Conservation (phyloP, 2,888 invertebrate species). For the Synanthedon formicaeformis region DNA sequence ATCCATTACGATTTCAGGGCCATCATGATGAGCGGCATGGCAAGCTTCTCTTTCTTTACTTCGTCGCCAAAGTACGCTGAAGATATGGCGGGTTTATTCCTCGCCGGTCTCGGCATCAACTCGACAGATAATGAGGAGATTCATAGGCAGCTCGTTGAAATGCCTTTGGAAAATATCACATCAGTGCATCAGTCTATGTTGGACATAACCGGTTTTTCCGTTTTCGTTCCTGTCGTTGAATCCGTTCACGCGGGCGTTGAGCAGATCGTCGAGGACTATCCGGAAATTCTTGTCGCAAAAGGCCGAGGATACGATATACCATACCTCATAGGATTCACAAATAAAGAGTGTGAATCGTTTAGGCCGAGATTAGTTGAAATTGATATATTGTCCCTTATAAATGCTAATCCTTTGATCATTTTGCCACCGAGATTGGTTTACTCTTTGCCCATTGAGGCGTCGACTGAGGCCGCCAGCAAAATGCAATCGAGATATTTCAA, state of each 20-base stretch:
- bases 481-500: conserved; percentile 32
- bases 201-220: conserved; percentile 30
- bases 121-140: conserved; percentile 32
- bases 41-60: conserved; percentile 31
- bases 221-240: conserved; percentile 50
- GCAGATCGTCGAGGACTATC: conserved; percentile 40
- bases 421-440: conserved; percentile 28
- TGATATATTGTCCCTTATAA: conserved; percentile 23
- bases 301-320: conserved; percentile 42
- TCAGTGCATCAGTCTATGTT: conserved; percentile 30
- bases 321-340: conserved; percentile 43
- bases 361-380: conserved; percentile 30
- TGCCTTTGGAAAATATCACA: conserved; percentile 34
- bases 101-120: conserved; percentile 54
- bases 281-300: conserved; percentile 30
- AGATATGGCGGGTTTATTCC: conserved; percentile 21
- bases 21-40: conserved; percentile 48
- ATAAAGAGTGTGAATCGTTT: conserved; percentile 45
- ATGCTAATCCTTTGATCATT: conserved; percentile 21
- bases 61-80: conserved; percentile 35
- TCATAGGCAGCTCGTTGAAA: conserved; percentile 29
- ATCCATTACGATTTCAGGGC: conserved; percentile 28
- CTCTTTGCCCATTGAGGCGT: conserved; percentile 12
- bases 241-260: conserved; percentile 32
- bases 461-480: conserved; percentile 18